A percentile compares a stretch with the other conserved stretches of the same genome.
phyloP scores from a whole-genome alignment of 1,140 invertebrate species.

The Trialeurodes vaporariorum region DNA sequence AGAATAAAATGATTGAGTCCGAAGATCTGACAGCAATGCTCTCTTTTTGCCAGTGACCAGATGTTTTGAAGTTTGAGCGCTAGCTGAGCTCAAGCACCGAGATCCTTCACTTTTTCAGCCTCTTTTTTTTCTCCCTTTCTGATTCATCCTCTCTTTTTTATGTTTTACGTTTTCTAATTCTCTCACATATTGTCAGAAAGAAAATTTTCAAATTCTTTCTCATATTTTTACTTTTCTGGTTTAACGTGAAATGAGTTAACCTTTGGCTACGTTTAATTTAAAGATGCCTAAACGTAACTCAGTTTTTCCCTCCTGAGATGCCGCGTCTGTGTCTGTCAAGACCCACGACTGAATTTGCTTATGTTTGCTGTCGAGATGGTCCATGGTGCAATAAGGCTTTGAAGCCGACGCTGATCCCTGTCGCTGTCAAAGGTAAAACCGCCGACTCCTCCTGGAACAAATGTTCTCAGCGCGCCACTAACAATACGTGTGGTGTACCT shows the following conservation, averaged over 20 bases:
- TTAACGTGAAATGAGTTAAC: neutral
- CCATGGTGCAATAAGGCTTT: conserved; percentile 49
- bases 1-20: too few species aligned
- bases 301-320: conserved; percentile 57
- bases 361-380: conserved; percentile 49
- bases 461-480: conserved; percentile 14
- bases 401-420: conserved; percentile 39
- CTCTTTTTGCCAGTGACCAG: too few species aligned
- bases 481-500: conserved; percentile 2
- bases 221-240: neutral
- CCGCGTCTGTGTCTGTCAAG: conserved; percentile 45
- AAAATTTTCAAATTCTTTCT: too few species aligned
- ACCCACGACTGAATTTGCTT: conserved; percentile 34
- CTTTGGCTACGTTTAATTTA: neutral
- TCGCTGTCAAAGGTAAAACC: conserved; percentile 19
- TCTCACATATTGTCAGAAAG: too few species aligned
- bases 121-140: too few species aligned
- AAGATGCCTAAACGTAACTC: conserved; percentile 53
- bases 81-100: too few species aligned
- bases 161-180: too few species aligned
- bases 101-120: too few species aligned
- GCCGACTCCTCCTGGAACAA: neutral
- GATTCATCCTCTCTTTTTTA: too few species aligned
- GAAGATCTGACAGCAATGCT: too few species aligned
- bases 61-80: too few species aligned